phyloP scores from a whole-genome alignment of 2,113 vertebrate genomes.

The Heliornis fulica region DNA sequence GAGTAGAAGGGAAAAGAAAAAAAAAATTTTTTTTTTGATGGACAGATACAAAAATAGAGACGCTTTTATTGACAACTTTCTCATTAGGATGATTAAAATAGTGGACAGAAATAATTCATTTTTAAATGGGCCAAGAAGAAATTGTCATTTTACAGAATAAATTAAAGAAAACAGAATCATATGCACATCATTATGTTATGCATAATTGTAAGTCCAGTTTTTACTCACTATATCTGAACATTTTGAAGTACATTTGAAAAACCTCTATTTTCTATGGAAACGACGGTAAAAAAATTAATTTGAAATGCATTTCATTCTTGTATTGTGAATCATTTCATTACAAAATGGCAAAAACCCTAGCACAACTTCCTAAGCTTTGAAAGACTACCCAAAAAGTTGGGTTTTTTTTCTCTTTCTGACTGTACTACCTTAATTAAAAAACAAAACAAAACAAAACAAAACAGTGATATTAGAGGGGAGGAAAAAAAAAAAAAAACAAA shows the following conservation, averaged over 20 bases:
- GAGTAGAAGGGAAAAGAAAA: not conserved
- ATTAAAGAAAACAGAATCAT: not conserved
- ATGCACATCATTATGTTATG: not conserved
- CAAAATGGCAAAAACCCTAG: not conserved
- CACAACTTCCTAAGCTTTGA: not conserved
- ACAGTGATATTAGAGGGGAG: not conserved
- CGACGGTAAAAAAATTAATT: not conserved
- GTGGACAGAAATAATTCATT: not conserved
- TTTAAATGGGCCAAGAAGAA: not conserved
- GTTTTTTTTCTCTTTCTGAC: not conserved
- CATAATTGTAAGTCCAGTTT: not conserved
- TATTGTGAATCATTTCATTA: not conserved
- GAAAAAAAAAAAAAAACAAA: not conserved
- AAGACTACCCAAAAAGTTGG: fast-evolving
- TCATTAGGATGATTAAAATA: not conserved
- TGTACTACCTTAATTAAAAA: not conserved
- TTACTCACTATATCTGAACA: not conserved
- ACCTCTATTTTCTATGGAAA: not conserved
- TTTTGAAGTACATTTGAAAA: not conserved
- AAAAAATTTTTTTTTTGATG: not conserved
- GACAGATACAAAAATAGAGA: not conserved
- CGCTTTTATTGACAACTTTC: not conserved
- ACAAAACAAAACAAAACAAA: too few relatives aligned
- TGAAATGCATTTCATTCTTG: not conserved
- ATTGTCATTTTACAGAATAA: not conserved